Base-by-base conservation (phyloP, 1,140 invertebrate genomes). In the Catajapyx aquilonaris region DNA sequence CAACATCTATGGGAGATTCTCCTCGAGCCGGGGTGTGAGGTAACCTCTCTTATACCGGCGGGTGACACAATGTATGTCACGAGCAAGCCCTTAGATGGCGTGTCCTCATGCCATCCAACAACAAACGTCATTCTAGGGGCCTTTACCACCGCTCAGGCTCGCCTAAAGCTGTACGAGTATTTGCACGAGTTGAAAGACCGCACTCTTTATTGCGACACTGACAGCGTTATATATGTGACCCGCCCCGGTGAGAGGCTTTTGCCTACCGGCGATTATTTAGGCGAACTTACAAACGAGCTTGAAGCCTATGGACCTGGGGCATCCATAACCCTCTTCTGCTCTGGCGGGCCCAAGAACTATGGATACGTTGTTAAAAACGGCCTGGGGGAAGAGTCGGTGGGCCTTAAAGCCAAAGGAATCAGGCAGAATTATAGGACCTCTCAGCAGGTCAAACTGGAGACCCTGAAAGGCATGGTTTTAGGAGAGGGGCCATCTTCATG, bases 141-240 rank as follows among this genome's bases (percentile, higher is more conserved):
- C 0, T 60, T 51, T 35, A 53, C 50, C 2, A 62, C 59, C 1
- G 48, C 53, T 9, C 51, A 54, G 34, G 57, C 55, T 0, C 37
- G 58, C 2, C 37, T 61, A 5, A 49, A 55, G 41, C 44, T 61
- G 2, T 60, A 58, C 35, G 31, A 35, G 13, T 48, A 51, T 34
- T 37, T 61, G 10, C 46, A 57, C 44, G 37, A 42, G 20, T 32
- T 61, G 10, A 46, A 42, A 15, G 25, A 44, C 1, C 33, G 48
- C 20, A 51, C 51, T 3, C 34, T 59, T 2, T 62, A 62, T 40
- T 53, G 44, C 20, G 60, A 61, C 40, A 63, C 58, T 2, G 59
- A 61, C 42, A 44, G 38, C 13, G 32, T 52, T 16, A 47, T 55
- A 21, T 56, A 48, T 35, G 17, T 46, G 2, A 34, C 40, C 9